Evolutionary conservation across 2,113 vertebrate species (phyloP).

Genomic region (Antigone vipio): DNA sequence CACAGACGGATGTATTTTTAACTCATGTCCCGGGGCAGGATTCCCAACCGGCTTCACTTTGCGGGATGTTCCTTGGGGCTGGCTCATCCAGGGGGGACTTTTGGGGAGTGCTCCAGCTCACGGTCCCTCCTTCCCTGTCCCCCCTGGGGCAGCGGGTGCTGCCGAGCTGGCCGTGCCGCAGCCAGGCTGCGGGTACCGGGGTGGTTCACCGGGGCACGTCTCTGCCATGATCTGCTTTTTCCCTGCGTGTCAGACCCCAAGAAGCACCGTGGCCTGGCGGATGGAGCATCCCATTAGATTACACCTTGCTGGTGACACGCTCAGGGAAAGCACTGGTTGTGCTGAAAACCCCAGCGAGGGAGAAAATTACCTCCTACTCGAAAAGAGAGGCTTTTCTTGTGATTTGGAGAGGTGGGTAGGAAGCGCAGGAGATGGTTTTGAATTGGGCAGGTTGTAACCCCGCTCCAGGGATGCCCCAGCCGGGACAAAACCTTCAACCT

Average conservation of each 20-base stretch:
- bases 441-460: not conserved
- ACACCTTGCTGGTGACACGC: fast-evolving
- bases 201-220: not conserved
- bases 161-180: not conserved
- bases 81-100: not conserved
- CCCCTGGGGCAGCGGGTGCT: no score
- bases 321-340: not conserved
- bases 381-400: not conserved
- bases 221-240: not conserved
- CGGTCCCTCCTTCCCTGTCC: not conserved
- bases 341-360: not conserved
- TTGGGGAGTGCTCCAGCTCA: not conserved
- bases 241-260: not conserved
- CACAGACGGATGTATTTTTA: not conserved
- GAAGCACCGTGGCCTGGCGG: not conserved
- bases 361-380: not conserved
- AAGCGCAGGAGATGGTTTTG: not conserved
- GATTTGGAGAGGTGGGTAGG: not conserved
- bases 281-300: not conserved
- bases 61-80: not conserved
- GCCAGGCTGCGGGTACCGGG: fast-evolving
- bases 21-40: not conserved
- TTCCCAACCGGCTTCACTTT: not conserved
- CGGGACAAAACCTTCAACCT: not conserved
- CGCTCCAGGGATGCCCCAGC: not conserved